Evolutionary conservation across 2,113 vertebrate genomes (phyloP), one percentile per base, ranked within the genome.

Genomic region (Nothocercus julius): DNA sequence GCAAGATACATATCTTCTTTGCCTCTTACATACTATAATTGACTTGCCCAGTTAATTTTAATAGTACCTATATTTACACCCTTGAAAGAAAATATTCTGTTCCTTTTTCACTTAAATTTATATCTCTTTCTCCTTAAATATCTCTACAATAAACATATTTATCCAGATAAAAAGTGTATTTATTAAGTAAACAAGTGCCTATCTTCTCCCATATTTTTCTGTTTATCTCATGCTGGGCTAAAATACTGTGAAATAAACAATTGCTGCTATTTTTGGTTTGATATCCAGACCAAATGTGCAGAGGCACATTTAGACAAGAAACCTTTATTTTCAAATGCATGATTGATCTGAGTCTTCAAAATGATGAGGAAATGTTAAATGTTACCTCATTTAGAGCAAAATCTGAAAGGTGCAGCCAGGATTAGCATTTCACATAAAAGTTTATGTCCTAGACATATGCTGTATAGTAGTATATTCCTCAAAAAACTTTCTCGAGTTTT

Each of bases 401-500:
- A 7, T 36, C 36, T 86, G 32, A 30, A 82, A 27, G 18, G 22
- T 89, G 19, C 16, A 91, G 51, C 8, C 18, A 51, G 51, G 9
- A 22, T 82, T 44, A 28, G 38, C 38, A 2, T 6, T 74, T 63
- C 49, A 69, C 7, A 34, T 59, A 13, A 44, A 75, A 53, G 30
- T 13, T 25, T 66, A 45, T 49, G 30, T 49, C 7, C 6, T 21
- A 27, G 21, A 15, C 27, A 11, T 20, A 49, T 5, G 16, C 14
- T 36, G 4, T 59, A 34, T 76, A 15, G 61, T 4, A 76, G 13
- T 2, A 25, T 16, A 62, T 18, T 8, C 13, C 34, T 13, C 10
- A 0, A 11, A 18, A 89, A 58, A 7, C 3, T 3, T 11, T 16
- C 5, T 1, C 1, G 17, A 69, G 1, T 51, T 68, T 24, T 72